Conservation (phyloP, 35 echinoderm and acorn worm species). For the Apostichopus californicus region DNA sequence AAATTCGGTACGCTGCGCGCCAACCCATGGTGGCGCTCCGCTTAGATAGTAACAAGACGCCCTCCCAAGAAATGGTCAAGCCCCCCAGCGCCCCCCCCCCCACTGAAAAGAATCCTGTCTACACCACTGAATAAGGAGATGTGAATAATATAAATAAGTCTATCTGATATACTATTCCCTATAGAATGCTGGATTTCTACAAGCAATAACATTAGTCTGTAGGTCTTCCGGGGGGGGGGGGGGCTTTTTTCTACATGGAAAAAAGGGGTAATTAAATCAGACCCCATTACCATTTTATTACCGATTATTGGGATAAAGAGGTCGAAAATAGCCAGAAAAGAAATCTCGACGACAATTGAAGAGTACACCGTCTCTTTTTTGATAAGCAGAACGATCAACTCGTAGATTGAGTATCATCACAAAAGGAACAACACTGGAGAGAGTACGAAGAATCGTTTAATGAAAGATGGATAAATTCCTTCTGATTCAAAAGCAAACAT, state of each 20-base stretch:
- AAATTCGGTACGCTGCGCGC: too few relatives aligned
- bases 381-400: not conserved
- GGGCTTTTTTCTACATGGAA: too few relatives aligned
- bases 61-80: too few relatives aligned
- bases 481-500: not conserved
- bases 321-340: not conserved
- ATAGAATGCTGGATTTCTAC: not conserved
- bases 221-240: too few relatives aligned
- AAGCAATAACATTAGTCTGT: not conserved
- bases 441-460: not conserved
- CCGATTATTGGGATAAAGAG: conserved; percentile 19
- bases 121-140: too few relatives aligned
- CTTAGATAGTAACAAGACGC: too few relatives aligned
- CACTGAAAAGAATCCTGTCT: too few relatives aligned
- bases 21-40: too few relatives aligned
- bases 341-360: not conserved
- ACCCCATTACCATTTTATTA: conserved; percentile 31
- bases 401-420: not conserved
- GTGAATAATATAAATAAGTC: too few relatives aligned
- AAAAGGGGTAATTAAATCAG: not conserved
- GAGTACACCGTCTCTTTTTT: not conserved
- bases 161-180: not conserved
- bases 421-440: not conserved
- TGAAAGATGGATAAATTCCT: not conserved
- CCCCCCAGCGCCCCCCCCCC: too few relatives aligned